Evolutionary conservation across 2,888 invertebrate genomes (phyloP).

Genomic region (Urechis unicinctus): DNA sequence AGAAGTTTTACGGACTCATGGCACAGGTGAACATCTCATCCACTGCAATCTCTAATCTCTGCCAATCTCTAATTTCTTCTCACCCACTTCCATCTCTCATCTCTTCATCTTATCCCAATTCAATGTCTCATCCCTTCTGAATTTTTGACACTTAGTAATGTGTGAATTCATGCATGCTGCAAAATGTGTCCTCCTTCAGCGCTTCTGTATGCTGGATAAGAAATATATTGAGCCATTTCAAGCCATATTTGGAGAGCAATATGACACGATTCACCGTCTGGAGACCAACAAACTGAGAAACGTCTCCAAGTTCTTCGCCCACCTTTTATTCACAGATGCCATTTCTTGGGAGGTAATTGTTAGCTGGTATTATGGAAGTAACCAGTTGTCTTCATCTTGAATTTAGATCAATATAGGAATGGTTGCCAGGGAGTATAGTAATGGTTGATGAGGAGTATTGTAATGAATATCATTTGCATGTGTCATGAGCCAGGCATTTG

Average conservation of each 20-base stretch:
- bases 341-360: conserved; percentile 74
- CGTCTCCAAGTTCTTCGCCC: conserved; percentile 94
- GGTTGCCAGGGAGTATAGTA: too few species aligned
- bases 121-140: too few species aligned
- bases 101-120: not conserved
- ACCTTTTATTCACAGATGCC: conserved; percentile 90
- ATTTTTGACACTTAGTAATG: too few species aligned
- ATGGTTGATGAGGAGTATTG: too few species aligned
- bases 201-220: conserved; percentile 88
- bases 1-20: conserved; percentile 92
- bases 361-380: not conserved
- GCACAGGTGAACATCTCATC: conserved; percentile 77
- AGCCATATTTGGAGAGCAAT: conserved; percentile 90
- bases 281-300: conserved; percentile 93
- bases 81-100: not conserved
- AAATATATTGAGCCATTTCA: conserved; percentile 90
- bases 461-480: too few species aligned
- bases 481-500: too few species aligned
- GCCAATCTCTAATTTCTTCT: not conserved
- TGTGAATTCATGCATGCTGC: too few species aligned
- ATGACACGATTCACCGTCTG: conserved; percentile 81
- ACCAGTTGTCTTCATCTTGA: too few species aligned
- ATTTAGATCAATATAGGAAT: too few species aligned
- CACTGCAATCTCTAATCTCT: too few species aligned
- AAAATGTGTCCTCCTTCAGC: conserved; percentile 51